Evolutionary conservation across 2,888 invertebrate species (phyloP).

Genomic region (Disparrhopalites patrizii): DNA sequence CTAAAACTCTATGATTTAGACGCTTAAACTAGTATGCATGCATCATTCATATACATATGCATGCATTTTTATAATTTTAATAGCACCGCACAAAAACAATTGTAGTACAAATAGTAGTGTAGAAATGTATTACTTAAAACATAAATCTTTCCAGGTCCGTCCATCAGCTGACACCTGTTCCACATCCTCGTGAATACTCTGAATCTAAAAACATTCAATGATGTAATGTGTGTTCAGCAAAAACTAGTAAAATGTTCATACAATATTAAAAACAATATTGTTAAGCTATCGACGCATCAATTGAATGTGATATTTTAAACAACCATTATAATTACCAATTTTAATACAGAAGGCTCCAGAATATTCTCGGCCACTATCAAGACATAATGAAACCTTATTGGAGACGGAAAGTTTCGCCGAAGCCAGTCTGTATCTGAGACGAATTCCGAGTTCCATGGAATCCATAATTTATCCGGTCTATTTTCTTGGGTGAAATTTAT

Average conservation of each 20-base stretch:
- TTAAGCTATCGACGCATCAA: no score
- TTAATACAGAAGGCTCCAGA: constrained; percentile 38
- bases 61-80: no score
- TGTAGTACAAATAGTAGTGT: no score
- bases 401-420: constrained; percentile 48
- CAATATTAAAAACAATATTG: no score
- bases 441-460: constrained; percentile 50
- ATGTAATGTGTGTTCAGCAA: background rate
- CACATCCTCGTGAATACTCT: constrained; percentile 38
- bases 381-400: constrained; percentile 48
- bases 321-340: constrained; percentile 34
- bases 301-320: background rate
- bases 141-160: constrained; percentile 42
- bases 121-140: constrained; percentile 48
- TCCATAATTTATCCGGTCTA: constrained; percentile 49
- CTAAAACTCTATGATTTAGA: no score
- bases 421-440: constrained; percentile 49
- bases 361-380: constrained; percentile 48
- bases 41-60: no score
- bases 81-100: no score
- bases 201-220: constrained; percentile 28
- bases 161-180: constrained; percentile 12
- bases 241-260: background rate
- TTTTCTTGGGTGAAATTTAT: constrained; percentile 45
- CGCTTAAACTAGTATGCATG: no score